phyloP scores from a whole-genome alignment of 1,140 invertebrate species.

The Drosophila ercepeae region DNA sequence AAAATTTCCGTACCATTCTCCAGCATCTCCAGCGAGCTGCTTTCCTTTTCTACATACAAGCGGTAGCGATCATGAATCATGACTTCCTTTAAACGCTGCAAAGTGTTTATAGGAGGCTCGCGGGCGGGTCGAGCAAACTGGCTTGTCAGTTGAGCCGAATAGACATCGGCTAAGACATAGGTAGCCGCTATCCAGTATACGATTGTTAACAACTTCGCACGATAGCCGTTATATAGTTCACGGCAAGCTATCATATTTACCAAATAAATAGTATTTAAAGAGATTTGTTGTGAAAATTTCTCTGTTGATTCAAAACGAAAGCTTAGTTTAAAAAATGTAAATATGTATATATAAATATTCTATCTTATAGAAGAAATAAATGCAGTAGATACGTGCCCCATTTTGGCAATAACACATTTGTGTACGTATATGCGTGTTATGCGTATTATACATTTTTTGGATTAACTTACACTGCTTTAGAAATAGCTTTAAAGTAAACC shows the following conservation, averaged over 20 bases:
- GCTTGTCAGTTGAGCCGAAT: slow-evolving; percentile 89
- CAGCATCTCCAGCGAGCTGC: slow-evolving; percentile 88
- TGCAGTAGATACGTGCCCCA: too few species aligned
- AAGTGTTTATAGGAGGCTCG: slow-evolving; percentile 86
- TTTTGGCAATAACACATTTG: too few species aligned
- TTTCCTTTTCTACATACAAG: slow-evolving; percentile 88
- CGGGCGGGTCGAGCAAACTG: slow-evolving; percentile 87
- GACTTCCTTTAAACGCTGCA: slow-evolving; percentile 86
- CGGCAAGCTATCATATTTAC: slow-evolving; percentile 60
- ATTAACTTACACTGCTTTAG: slow-evolving; percentile 88
- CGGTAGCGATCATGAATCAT: slow-evolving; percentile 87
- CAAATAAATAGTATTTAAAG: too few species aligned
- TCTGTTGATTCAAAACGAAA: too few species aligned
- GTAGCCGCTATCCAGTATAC: slow-evolving; percentile 88
- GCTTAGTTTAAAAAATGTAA: too few species aligned
- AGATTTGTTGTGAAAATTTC: too few species aligned
- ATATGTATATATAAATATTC: too few species aligned
- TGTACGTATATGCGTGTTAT: too few species aligned
- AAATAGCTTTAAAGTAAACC: slow-evolving; percentile 88
- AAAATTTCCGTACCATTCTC: slow-evolving; percentile 91
- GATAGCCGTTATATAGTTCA: slow-evolving; percentile 85
- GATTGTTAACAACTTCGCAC: slow-evolving; percentile 87
- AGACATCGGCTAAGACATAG: slow-evolving; percentile 89
- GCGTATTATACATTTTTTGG: too few species aligned
- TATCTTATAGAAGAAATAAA: too few species aligned